Evolutionary conservation across 2,797 vertebrate genomes (phyloP), one percentile per base, ranked within the genome.

Genomic region (Triplophysa yarkandensis): DNA sequence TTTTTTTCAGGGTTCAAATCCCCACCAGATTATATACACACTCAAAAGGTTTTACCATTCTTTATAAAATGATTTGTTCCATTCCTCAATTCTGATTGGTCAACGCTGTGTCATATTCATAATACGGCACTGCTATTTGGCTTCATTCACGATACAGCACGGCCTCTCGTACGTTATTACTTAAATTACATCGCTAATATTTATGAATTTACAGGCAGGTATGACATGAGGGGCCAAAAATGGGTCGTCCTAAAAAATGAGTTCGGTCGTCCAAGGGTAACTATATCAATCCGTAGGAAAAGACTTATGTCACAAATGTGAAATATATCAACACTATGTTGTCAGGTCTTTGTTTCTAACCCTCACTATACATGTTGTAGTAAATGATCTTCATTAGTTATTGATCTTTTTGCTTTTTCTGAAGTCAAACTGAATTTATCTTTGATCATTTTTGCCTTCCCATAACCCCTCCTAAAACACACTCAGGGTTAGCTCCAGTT

Each of bases 371-470:
- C 8, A 19, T 32, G 21, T 39, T 4, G 4, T n/a, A 36, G 5
- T 25, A 62, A 62, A 41, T 62, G 11, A 62, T 9, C 19, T 39
- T 19, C 11, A 2, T 1, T 1, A 41, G 21, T 41, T 19, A n/a
- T 60, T 21, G 19, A 8, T 14, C 34, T 16, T 39, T 62, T 3
- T 4, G 17, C 21, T 0, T 23, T 52, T 52, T 52, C 25, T 6
- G 6, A 55, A 28, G 25, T 19, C 30, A 34, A 61, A 60, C n/a
- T 41, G 8, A 36, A 23, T 48, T 64, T 30, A 21, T 74, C 77
- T 39, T 60, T 48, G 16, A 74, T 30, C 10, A n/a, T 68, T 55
- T 41, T 78, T 34, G 19, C 28, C 39, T 68, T 62, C 72, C 32
- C 25, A 27, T 23, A 72, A 74, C 64, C 36, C 36, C 48, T 46